phyloP scores from a whole-genome alignment of 2,113 vertebrate species.

The Ginglymostoma cirratum region DNA sequence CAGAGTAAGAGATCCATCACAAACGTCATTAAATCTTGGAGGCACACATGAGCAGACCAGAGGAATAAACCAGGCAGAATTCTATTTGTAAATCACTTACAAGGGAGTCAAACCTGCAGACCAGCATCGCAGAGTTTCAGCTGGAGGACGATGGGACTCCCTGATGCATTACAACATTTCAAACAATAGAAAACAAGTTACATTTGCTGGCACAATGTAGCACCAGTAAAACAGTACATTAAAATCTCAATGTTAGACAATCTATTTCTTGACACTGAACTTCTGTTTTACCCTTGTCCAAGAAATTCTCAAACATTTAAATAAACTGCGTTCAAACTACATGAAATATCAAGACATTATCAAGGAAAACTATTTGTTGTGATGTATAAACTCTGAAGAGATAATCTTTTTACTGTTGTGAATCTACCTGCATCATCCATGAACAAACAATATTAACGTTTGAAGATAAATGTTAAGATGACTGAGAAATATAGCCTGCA shows the following conservation, averaged over 20 bases:
- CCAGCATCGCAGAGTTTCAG: neutral
- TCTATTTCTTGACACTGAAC: neutral
- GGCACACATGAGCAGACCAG: neutral
- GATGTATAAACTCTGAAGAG: neutral
- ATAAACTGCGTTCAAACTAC: neutral
- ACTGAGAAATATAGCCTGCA: neutral
- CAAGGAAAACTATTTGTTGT: neutral
- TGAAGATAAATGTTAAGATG: neutral
- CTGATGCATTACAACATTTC: slow-evolving; percentile 27
- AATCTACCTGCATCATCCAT: neutral
- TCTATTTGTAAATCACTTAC: slow-evolving; percentile 11
- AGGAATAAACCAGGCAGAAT: slow-evolving; percentile 20
- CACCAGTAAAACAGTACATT: neutral
- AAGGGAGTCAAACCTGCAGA: slow-evolving; percentile 7
- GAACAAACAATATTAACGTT: neutral
- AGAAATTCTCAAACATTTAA: neutral
- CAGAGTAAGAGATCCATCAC: neutral
- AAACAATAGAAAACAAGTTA: slow-evolving; percentile 28
- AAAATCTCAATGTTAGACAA: neutral
- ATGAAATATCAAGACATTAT: neutral
- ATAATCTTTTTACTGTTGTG: neutral
- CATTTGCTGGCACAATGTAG: neutral
- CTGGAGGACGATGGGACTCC: slow-evolving; percentile 15
- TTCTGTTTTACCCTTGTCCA: neutral
- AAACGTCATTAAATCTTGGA: neutral